Evolutionary conservation across 1,140 invertebrate genomes (phyloP).

Genomic region (Drosophila pallidifrons): DNA sequence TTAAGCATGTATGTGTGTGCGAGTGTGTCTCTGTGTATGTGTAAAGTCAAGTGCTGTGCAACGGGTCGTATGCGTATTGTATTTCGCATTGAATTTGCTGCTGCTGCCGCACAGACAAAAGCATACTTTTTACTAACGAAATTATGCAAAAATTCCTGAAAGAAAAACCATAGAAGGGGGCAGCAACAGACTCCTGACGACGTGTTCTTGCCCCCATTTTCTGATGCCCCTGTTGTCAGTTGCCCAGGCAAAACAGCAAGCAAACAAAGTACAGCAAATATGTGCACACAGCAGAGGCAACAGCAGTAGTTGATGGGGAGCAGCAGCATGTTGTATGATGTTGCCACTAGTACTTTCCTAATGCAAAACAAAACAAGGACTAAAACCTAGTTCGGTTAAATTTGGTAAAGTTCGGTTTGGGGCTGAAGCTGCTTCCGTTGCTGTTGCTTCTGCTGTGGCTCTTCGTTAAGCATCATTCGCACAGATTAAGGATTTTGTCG

Average conservation of each 20-base stretch:
- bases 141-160: conserved; percentile 70
- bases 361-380: conserved; percentile 65
- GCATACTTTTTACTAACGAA: conserved; percentile 66
- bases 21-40: neutral
- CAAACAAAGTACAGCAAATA: conserved; percentile 70
- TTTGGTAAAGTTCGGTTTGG: conserved; percentile 1
- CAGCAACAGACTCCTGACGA: neutral
- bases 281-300: conserved; percentile 26
- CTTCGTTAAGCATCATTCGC: conserved; percentile 45
- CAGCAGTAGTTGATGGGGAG: neutral
- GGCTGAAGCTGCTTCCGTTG: conserved; percentile 23
- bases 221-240: conserved; percentile 2
- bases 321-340: conserved; percentile 20
- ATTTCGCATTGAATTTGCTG: conserved; percentile 39
- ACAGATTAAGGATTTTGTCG: conserved; percentile 69
- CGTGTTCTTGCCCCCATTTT: conserved; percentile 2
- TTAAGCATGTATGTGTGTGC: neutral
- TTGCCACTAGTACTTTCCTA: conserved; percentile 47
- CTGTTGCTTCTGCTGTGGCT: conserved; percentile 22
- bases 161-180: neutral
- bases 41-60: conserved; percentile 20
- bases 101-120: conserved; percentile 53
- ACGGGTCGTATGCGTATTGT: conserved; percentile 32
- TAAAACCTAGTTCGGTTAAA: conserved; percentile 18
- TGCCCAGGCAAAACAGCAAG: conserved; percentile 2